These are phyloP conservation scores for Jaculus jaculus DNA, from an alignment of 2,113 vertebrate species.

Conservation along the genomic window DNA sequence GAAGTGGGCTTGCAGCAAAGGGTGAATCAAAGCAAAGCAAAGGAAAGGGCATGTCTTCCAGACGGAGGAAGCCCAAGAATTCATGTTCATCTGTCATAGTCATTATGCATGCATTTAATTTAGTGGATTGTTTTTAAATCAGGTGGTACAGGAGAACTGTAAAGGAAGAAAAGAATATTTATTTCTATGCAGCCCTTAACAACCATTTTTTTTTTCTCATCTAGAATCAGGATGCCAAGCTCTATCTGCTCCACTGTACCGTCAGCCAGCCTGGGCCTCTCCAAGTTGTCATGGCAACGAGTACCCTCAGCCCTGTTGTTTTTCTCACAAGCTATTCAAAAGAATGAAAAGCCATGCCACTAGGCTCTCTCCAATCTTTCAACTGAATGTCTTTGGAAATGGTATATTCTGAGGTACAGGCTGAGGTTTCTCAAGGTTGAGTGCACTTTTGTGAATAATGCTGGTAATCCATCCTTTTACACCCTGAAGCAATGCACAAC, in stretches of 20 bases:
- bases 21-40: not conserved
- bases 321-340: conserved; percentile 43
- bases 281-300: conserved; percentile 72
- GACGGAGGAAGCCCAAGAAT: not conserved
- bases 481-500: not conserved
- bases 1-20: not conserved
- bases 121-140: conserved; percentile 15
- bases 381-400: conserved; percentile 39
- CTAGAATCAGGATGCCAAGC: conserved; percentile 37
- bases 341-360: conserved; percentile 58
- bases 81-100: not conserved
- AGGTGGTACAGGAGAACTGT: not conserved
- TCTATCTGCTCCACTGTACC: not conserved
- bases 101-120: not conserved
- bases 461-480: not conserved
- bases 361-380: conserved; percentile 17
- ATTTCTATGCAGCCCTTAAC: not conserved
- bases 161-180: conserved; percentile 31
- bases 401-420: not conserved
- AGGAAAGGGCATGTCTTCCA: not conserved
- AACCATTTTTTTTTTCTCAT: conserved; percentile 47
- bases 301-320: conserved; percentile 47
- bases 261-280: not conserved
- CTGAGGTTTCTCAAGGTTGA: not conserved
- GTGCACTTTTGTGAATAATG: not conserved